phyloP scores from a whole-genome alignment of 2,797 vertebrate species.

The Scomberomorus guttatus region DNA sequence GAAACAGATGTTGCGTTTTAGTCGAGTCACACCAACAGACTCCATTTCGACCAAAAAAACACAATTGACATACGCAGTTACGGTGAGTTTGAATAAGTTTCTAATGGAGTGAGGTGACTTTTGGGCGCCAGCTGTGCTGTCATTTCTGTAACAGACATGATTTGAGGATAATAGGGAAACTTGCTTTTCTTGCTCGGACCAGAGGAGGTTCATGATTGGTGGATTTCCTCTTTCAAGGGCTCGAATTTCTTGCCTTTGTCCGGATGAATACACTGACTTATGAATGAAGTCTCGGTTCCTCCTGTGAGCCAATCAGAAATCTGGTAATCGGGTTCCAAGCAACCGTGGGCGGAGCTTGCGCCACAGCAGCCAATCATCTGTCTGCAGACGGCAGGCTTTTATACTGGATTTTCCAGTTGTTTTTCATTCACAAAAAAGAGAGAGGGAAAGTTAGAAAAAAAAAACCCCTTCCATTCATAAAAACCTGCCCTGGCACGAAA shows the following conservation, averaged over 20 bases:
- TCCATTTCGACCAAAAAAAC: background rate
- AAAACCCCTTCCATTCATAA: constrained; percentile 87
- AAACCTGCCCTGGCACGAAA: constrained; percentile 87
- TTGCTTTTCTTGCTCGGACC: constrained; percentile 76
- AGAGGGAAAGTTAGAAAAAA: constrained; percentile 69
- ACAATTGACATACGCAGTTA: background rate
- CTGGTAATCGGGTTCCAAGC: constrained; percentile 61
- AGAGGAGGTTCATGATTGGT: constrained; percentile 82
- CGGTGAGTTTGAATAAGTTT: background rate
- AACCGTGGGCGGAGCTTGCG: constrained; percentile 77
- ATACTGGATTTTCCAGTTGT: constrained; percentile 87
- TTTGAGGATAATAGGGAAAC: constrained; percentile 64
- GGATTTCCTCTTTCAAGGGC: constrained; percentile 86
- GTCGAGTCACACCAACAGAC: constrained; percentile 21
- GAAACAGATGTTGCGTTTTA: constrained; percentile 71
- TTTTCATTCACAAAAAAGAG: constrained; percentile 91
- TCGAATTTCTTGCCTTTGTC: constrained; percentile 88
- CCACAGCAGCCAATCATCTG: constrained; percentile 72
- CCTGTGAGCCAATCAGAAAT: constrained; percentile 77
- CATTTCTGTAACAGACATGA: constrained; percentile 59
- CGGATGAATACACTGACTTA: constrained; percentile 85
- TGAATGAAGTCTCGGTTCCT: constrained; percentile 87
- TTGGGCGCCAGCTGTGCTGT: constrained; percentile 52
- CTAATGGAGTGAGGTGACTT: constrained; percentile 4
- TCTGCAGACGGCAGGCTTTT: constrained; percentile 64